Percentiles rank a stretch among this genome's conserved stretches.
These are phyloP conservation scores for Danio choprae DNA, from an alignment of 2,797 vertebrate species.

Conservation along the genomic window DNA sequence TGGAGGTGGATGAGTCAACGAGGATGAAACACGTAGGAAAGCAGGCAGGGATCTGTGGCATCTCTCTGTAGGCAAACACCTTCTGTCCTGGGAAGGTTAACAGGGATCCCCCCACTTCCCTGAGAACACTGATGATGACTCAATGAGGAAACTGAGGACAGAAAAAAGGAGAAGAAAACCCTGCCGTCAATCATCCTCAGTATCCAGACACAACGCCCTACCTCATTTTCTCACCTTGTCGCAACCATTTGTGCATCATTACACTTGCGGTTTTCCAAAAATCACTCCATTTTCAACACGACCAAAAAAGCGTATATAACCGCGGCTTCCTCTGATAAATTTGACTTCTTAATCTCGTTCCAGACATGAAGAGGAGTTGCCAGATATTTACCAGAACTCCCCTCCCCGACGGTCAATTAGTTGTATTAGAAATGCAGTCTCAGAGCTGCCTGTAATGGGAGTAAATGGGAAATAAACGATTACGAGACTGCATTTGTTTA, in stretches of 20 bases:
- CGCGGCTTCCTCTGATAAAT: constrained; percentile 14
- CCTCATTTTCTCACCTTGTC: constrained; percentile 16
- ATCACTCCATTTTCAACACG: background rate
- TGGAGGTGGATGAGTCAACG: constrained; percentile 45
- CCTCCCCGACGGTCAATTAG: constrained; percentile 38
- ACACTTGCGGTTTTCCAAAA: background rate
- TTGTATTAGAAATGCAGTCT: constrained; percentile 39
- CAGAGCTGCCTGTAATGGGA: constrained; percentile 24
- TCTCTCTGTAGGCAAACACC: constrained; percentile 33
- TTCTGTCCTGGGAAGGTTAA: constrained; percentile 13
- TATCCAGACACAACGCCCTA: background rate
- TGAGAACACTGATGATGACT: constrained; percentile 8
- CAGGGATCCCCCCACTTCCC: constrained; percentile 29
- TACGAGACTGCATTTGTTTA: constrained; percentile 27
- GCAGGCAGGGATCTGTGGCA: constrained; percentile 45
- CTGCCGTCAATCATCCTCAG: background rate
- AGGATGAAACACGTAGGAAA: constrained; percentile 5
- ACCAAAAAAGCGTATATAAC: background rate
- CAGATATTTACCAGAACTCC: constrained; percentile 44
- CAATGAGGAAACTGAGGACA: background rate
- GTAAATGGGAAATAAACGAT: constrained; percentile 45
- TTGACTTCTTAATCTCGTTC: constrained; percentile 13
- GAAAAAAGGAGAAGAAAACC: background rate
- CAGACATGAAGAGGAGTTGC: constrained; percentile 31
- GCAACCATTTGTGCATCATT: background rate